These are phyloP conservation scores for Acanthococcus lagerstroemiae DNA, from an alignment of 2,888 invertebrate species.

Conservation along the genomic window DNA sequence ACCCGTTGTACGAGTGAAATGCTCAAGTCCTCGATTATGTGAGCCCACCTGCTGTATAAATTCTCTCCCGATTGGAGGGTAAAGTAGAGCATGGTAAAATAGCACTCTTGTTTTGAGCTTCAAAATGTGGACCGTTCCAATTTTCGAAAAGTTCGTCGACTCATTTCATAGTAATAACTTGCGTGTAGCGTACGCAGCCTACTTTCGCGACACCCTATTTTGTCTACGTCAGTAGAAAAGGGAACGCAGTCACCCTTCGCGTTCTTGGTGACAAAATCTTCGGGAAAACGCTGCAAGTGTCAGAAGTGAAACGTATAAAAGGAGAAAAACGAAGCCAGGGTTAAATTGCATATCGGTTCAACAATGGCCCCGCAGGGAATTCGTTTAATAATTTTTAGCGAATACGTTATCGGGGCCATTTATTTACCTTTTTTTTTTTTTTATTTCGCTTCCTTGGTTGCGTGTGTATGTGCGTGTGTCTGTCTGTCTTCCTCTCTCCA, in stretches of 20 bases:
- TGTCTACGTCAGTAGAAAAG: too few relatives aligned
- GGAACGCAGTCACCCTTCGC: background rate
- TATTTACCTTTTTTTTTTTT: constrained; percentile 4
- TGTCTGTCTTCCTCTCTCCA: background rate
- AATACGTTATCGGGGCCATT: background rate
- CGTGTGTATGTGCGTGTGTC: background rate
- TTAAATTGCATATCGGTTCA: constrained; percentile 18
- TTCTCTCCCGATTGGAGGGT: too few relatives aligned
- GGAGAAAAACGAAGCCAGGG: background rate
- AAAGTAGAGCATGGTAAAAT: too few relatives aligned
- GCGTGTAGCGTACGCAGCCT: too few relatives aligned
- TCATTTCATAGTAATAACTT: too few relatives aligned
- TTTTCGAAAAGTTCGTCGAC: too few relatives aligned
- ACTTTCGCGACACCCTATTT: too few relatives aligned
- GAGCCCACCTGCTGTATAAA: too few relatives aligned
- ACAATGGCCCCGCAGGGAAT: constrained; percentile 8
- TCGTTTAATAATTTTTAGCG: constrained; percentile 5
- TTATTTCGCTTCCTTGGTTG: background rate
- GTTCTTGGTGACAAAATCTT: background rate
- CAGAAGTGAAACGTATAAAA: background rate
- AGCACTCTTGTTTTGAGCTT: too few relatives aligned
- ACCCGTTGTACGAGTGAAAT: too few relatives aligned
- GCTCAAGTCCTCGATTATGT: too few relatives aligned
- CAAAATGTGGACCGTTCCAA: too few relatives aligned
- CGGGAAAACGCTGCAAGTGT: background rate